A percentile compares a stretch with the other conserved stretches of the same genome.
Evolutionary conservation across 2,888 invertebrate genomes (phyloP).

Genomic region (Tetragonisca angustula): DNA sequence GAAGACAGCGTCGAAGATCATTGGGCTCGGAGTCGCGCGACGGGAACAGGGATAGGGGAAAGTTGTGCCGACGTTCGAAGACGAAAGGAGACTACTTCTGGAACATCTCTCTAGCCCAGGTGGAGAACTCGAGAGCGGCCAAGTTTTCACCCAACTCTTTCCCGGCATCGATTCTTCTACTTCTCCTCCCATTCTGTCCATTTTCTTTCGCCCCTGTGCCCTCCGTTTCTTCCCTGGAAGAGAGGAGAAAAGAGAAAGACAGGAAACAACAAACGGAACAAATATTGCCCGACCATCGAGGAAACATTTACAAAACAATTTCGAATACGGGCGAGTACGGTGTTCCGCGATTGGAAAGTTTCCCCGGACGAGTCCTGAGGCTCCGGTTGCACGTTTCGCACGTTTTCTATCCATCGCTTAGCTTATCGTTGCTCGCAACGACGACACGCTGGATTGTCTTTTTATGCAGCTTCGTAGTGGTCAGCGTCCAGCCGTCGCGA

Average conservation of each 20-base stretch:
- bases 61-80: slow-evolving; percentile 50
- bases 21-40: slow-evolving; percentile 23
- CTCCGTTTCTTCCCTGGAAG: background rate
- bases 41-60: slow-evolving; percentile 20
- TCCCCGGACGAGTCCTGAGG: background rate
- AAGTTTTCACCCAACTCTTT: slow-evolving; percentile 57
- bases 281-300: slow-evolving; percentile 12
- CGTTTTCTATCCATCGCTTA: slow-evolving; percentile 1
- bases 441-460: slow-evolving; percentile 23
- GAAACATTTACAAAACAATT: slow-evolving; percentile 46
- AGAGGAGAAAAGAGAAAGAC: background rate
- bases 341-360: slow-evolving; percentile 6
- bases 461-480: background rate
- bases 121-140: slow-evolving; percentile 43
- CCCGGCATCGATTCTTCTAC: slow-evolving; percentile 23
- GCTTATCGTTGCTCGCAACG: background rate
- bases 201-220: background rate
- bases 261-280: background rate
- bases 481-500: background rate
- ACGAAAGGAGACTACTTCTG: slow-evolving; percentile 48
- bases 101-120: slow-evolving; percentile 29
- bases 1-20: slow-evolving; percentile 60
- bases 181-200: background rate
- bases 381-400: background rate
- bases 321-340: background rate